Evolutionary conservation across 2,797 vertebrate genomes (phyloP).

Genomic region (Synaphobranchus kaupii): DNA sequence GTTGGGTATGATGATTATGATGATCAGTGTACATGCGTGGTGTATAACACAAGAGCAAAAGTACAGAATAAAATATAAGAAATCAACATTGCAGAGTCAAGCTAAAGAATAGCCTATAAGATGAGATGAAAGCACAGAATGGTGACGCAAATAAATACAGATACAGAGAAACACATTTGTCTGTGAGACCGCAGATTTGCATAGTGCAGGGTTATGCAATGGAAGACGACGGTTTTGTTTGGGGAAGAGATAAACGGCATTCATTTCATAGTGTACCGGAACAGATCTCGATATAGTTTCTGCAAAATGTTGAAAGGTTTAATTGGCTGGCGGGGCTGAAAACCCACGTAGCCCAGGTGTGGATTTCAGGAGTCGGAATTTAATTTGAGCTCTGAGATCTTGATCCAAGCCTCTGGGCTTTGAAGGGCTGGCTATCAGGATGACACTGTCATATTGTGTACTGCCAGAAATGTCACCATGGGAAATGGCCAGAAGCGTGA

Average conservation of each 20-base stretch:
- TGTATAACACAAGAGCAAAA: background rate
- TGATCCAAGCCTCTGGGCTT: background rate
- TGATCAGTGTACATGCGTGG: background rate
- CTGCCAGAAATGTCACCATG: background rate
- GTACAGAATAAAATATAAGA: background rate
- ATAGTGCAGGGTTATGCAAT: background rate
- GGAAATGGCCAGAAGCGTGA: background rate
- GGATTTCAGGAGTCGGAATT: background rate
- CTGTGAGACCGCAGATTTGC: background rate
- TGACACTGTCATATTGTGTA: background rate
- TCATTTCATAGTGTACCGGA: background rate
- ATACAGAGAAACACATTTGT: background rate
- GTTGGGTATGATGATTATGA: too few species aligned
- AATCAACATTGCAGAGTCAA: background rate
- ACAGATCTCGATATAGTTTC: background rate
- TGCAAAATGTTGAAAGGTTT: background rate
- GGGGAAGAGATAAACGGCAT: background rate
- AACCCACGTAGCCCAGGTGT: background rate
- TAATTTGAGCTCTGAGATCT: slow-evolving; percentile 16
- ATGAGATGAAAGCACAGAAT: background rate
- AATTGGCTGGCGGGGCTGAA: slow-evolving; percentile 4
- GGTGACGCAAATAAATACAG: background rate
- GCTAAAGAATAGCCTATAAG: background rate
- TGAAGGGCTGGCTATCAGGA: background rate
- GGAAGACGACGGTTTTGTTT: background rate